Conservation (phyloP, 2,888 invertebrate genomes). For the Nephrotoma flavescens region DNA sequence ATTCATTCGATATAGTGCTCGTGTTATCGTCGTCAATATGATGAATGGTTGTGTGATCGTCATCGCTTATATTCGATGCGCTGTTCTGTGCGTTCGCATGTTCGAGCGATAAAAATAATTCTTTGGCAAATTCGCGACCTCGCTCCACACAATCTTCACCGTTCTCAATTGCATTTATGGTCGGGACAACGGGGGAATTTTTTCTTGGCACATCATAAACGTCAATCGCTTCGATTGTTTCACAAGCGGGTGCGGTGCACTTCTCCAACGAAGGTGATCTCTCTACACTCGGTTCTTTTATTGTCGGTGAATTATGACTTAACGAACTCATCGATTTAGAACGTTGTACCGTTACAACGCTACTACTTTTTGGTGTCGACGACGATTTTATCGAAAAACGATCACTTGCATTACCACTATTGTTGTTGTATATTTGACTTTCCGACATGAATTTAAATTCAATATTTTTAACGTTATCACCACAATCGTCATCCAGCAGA, state of each 20-base stretch:
- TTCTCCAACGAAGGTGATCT: slow-evolving; percentile 21
- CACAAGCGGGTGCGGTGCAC: neutral
- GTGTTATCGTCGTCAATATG: neutral
- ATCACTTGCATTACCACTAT: neutral
- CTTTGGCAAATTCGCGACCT: slow-evolving; percentile 18
- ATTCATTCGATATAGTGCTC: neutral
- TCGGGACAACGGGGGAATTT: neutral
- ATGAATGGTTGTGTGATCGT: neutral
- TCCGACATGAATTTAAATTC: slow-evolving; percentile 13
- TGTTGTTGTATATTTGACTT: neutral
- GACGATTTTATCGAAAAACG: neutral
- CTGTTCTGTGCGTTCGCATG: slow-evolving; percentile 20
- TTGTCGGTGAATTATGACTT: neutral
- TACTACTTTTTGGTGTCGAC: slow-evolving; percentile 11
- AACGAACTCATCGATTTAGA: slow-evolving; percentile 21
- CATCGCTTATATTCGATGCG: neutral
- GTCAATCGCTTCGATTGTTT: neutral
- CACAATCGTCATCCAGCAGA: neutral
- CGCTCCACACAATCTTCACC: neutral
- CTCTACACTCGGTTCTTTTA: slow-evolving; percentile 21
- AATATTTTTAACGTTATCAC: slow-evolving; percentile 9
- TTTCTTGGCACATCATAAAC: neutral
- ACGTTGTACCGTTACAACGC: slow-evolving; percentile 13
- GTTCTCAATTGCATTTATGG: neutral
- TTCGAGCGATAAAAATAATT: slow-evolving; percentile 30